Percentiles rank a stretch among this genome's conserved stretches.
phyloP scores from a whole-genome alignment of 2,888 invertebrate species.

The Andrena praecox region DNA sequence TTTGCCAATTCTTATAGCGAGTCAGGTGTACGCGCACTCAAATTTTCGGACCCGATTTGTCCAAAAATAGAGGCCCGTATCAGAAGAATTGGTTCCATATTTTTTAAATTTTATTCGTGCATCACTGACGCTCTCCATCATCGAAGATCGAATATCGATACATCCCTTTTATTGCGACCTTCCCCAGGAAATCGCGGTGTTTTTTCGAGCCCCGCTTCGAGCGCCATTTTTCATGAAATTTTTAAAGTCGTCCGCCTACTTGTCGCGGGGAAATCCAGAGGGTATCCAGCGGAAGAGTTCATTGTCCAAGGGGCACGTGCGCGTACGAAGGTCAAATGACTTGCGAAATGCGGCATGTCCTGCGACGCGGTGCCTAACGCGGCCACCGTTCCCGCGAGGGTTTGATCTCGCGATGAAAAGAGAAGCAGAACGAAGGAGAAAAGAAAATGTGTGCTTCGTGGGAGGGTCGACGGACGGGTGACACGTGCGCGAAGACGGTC shows the following conservation, averaged over 20 bases:
- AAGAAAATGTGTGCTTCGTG: not conserved
- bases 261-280: conserved; percentile 27
- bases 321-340: conserved; percentile 40
- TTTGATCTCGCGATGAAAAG: conserved; percentile 10
- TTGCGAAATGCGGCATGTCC: conserved; percentile 43
- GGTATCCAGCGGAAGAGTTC: conserved; percentile 13
- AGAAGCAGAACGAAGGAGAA: not conserved
- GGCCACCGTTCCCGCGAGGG: conserved; percentile 6
- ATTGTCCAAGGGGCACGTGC: conserved; percentile 41
- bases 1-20: no score
- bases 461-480: conserved; percentile 37
- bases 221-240: conserved; percentile 15
- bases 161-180: not conserved
- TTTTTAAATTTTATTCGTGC: no score
- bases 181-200: not conserved
- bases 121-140: no score
- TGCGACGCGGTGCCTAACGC: conserved; percentile 9
- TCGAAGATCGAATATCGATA: no score
- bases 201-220: not conserved
- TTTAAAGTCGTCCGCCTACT: conserved; percentile 14
- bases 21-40: no score
- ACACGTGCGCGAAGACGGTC: conserved; percentile 43
- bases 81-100: no score
- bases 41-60: no score
- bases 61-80: no score